These are phyloP conservation scores for Charaxes varanes DNA, from an alignment of 1,140 invertebrate genomes.

Conservation along the genomic window DNA sequence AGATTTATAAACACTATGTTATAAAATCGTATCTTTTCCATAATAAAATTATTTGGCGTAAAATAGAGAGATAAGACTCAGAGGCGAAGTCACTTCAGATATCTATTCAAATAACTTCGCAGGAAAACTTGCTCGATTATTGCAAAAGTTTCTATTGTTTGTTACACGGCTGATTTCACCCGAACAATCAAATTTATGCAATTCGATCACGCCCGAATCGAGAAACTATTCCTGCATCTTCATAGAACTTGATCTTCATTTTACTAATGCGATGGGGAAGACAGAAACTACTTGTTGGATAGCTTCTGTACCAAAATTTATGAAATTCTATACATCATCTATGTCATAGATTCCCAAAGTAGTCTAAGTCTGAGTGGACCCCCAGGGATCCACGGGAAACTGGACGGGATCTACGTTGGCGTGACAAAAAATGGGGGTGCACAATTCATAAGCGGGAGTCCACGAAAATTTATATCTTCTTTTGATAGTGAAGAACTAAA, in stretches of 20 bases:
- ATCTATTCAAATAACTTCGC: conserved; percentile 1
- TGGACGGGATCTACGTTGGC: too few relatives aligned
- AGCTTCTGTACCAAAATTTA: too few relatives aligned
- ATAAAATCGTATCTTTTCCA: too few relatives aligned
- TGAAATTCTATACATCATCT: too few relatives aligned
- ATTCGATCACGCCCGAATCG: conserved; percentile 1
- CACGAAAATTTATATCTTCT: too few relatives aligned
- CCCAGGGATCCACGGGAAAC: too few relatives aligned
- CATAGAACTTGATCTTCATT: neutral
- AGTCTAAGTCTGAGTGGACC: too few relatives aligned
- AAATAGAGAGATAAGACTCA: conserved; percentile 1
- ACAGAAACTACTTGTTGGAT: neutral
- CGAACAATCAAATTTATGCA: conserved; percentile 6
- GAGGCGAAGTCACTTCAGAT: too few relatives aligned
- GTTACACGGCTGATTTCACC: conserved; percentile 7
- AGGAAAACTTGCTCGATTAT: conserved; percentile 8
- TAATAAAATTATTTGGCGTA: neutral
- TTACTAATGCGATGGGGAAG: neutral
- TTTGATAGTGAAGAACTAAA: neutral
- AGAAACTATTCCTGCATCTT: neutral
- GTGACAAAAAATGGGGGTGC: too few relatives aligned
- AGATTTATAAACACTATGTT: too few relatives aligned
- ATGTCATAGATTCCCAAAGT: too few relatives aligned
- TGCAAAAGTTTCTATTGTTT: conserved; percentile 10
- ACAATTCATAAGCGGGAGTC: too few relatives aligned